phyloP scores from a whole-genome alignment of 1,140 invertebrate genomes.

The Glomeris maerens region DNA sequence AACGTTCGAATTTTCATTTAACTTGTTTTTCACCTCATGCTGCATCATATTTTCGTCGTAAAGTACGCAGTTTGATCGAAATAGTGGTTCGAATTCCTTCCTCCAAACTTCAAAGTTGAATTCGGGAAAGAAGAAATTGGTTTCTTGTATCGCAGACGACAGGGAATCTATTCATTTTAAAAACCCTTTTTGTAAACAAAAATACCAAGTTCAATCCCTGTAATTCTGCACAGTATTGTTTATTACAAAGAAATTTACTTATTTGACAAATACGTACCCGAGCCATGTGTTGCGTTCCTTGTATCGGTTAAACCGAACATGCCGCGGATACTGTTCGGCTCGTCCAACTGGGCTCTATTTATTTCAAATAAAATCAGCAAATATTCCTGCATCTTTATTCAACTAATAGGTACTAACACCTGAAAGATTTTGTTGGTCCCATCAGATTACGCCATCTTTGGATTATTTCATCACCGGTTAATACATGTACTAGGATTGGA shows the following conservation, averaged over 20 bases:
- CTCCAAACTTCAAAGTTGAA: constrained; percentile 31
- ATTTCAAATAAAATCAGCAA: constrained; percentile 20
- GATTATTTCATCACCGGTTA: constrained; percentile 60
- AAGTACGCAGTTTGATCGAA: too few relatives aligned
- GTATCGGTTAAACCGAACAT: constrained; percentile 77
- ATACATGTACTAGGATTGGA: constrained; percentile 56
- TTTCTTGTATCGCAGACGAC: constrained; percentile 57
- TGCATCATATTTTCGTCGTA: too few relatives aligned
- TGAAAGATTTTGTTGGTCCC: constrained; percentile 69
- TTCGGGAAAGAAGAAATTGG: constrained; percentile 45
- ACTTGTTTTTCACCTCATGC: too few relatives aligned
- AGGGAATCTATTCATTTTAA: constrained; percentile 50
- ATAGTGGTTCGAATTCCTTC: constrained; percentile 20
- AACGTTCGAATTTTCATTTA: too few relatives aligned
- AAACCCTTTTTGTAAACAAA: constrained; percentile 9
- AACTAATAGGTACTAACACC: constrained; percentile 17
- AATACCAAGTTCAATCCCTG: not conserved
- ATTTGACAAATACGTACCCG: constrained; percentile 41
- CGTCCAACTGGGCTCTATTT: constrained; percentile 56
- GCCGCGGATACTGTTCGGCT: constrained; percentile 60
- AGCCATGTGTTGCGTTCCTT: constrained; percentile 80
- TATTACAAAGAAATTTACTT: constrained; percentile 7
- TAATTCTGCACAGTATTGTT: constrained; percentile 6
- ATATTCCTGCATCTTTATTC: not conserved
- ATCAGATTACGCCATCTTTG: constrained; percentile 61